Conservation (phyloP, 2,888 invertebrate genomes). For the Cosmia trapezina region DNA sequence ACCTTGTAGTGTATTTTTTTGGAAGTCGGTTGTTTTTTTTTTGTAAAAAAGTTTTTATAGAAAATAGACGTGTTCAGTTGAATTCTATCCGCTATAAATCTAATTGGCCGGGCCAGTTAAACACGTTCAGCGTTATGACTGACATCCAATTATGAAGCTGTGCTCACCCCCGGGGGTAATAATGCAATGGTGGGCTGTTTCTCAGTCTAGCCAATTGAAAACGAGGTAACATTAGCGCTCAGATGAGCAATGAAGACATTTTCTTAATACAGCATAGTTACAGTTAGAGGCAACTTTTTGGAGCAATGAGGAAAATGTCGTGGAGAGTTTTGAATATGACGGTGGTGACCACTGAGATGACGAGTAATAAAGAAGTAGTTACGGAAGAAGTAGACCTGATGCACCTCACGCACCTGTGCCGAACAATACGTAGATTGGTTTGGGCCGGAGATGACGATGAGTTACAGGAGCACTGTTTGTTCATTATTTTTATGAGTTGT, state of each 20-base stretch:
- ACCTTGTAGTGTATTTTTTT: no score
- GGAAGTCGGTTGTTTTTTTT: no score
- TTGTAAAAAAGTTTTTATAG: no score
- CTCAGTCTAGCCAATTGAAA: background rate
- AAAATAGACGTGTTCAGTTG: background rate
- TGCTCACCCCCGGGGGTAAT: conserved; percentile 28
- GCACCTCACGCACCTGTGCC: no score
- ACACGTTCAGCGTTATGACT: conserved; percentile 24
- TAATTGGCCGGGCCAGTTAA: conserved; percentile 27
- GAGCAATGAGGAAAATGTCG: background rate
- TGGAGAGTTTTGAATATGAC: background rate
- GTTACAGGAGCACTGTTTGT: no score
- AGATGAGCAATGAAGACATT: background rate
- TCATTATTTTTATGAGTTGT: background rate
- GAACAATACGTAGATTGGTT: no score
- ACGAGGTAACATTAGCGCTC: background rate
- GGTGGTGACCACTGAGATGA: no score
- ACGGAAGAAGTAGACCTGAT: no score
- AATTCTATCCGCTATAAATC: conserved; percentile 11
- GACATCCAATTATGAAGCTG: conserved; percentile 46
- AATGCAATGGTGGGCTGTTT: background rate
- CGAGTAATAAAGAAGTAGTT: background rate
- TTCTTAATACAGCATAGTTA: background rate
- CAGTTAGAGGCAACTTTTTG: background rate
- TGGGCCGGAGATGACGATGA: background rate